Evolutionary conservation across 2,797 vertebrate genomes (phyloP), one percentile per base, ranked within the genome.

Genomic region (Acipenser oxyrinchus): DNA sequence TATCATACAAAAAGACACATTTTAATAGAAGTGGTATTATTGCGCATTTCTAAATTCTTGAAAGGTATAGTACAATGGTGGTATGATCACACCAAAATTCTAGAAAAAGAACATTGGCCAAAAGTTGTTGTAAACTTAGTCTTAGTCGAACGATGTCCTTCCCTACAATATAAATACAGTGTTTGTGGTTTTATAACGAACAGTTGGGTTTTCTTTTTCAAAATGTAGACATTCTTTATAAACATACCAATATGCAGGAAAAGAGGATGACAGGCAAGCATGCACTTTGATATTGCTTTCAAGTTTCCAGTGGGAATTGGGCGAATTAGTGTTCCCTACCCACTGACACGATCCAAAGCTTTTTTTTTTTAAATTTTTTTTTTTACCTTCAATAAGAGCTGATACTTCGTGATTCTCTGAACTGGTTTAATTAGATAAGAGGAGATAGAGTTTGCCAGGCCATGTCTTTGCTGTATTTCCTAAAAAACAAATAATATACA

Each of bases 391-490:
- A 99, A 91, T 60, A 99, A 87, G 37, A 99, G 92, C 9, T 99
- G 96, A 77, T 99, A 99, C 78, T 99, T 99, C 55, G 96, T 99
- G 88, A 99, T 98, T 82, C 96, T 94, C 87, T 99, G 96, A 64
- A 99, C 96, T 10, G 96, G 96, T 80, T 99, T 99, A 77, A 99
- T 99, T 79, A 99, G 93, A 80, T 98, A 98, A 73, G 96, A 99
- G 73, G 94, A 97, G 82, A 99, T 98, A 69, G 96, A 98, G 82
- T 99, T 99, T 66, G 93, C 91, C 82, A 99, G 87, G 48, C 94
- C 92, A 0, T 97, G 95, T 72, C 88, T 91, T 82, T 99, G 95
- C 76, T 99, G 96, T 69, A 99, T 98, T 81, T 98, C 96, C 96
- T 99, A 37, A 37, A 0, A 37, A 37, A 63, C 51, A 13, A 37